Base-by-base conservation (phyloP, 2,888 invertebrate genomes). In the Onthophagus sagittarius region DNA sequence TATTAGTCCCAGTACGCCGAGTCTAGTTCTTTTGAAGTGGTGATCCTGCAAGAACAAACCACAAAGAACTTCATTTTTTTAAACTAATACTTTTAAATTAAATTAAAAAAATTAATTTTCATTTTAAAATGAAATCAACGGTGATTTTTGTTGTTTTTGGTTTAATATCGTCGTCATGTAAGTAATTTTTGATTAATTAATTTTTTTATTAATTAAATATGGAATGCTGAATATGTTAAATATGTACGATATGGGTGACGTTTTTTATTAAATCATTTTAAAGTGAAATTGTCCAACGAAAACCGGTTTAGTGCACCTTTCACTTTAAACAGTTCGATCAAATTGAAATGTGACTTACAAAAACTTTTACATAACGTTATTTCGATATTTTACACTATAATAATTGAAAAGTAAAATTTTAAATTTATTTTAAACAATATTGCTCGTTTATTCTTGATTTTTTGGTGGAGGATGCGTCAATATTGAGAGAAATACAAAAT, bases 11-110 rank as follows among this genome's bases (percentile, higher is more conserved):
- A 76, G 76, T 75, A 75, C 75, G 78, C 78, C 77, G 78, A 77
- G 77, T 78, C 77, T 82, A 83, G 83, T 83, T 79, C 78, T 76
- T 76, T 77, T 74, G 75, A 74, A 77, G 79, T 80, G 80, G 82
- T 82, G 79, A 78, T 78, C 81, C 79, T 81, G 80, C 81, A 79
- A 13, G 77, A 73, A 72, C 64, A 9, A 14, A 64, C n/a, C 63
- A n/a, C 63, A 63, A 62, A 23, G 3, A 23, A 23, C 23, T 23
- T 23, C 1, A 23, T 23, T 23, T 23, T 23, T 23, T 39, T 71
- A 69, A 70, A 71, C 75, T 71, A 76, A 67, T 67, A 67, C n/a
- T 7, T 5, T n/a, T 71, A 15, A 74, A 71, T 62, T 75, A 71
- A 70, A 69, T 72, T 73, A n/a, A n/a, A n/a, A n/a, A 15, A 74